Conservation (phyloP, 2,113 vertebrate genomes). For the Synchiropus splendidus region DNA sequence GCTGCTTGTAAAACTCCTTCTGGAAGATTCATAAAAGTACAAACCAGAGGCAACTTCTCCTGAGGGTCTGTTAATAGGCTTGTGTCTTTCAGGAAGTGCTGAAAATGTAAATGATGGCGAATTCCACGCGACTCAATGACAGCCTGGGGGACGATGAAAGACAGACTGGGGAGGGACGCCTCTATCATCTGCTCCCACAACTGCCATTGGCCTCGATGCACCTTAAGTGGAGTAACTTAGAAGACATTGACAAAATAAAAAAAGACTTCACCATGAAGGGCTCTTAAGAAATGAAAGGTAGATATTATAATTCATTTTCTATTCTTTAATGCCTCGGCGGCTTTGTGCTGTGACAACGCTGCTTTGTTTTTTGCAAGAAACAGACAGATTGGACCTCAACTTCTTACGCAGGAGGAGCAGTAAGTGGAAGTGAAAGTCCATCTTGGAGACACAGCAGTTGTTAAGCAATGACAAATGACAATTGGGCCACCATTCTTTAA, state of each 20-base stretch:
- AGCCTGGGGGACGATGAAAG: slow-evolving; percentile 35
- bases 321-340: slow-evolving; percentile 22
- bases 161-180: not conserved
- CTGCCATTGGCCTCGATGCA: slow-evolving; percentile 21
- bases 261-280: not conserved
- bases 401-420: too few relatives aligned
- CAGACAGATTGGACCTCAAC: too few relatives aligned
- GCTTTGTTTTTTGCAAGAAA: too few relatives aligned
- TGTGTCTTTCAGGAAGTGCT: slow-evolving; percentile 50
- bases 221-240: slow-evolving; percentile 7
- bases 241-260: slow-evolving; percentile 5
- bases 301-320: slow-evolving; percentile 21
- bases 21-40: slow-evolving; percentile 56
- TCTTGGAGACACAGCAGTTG: too few relatives aligned
- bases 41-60: slow-evolving; percentile 40
- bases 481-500: slow-evolving; percentile 24
- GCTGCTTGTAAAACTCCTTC: slow-evolving; percentile 46
- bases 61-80: slow-evolving; percentile 42
- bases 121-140: slow-evolving; percentile 43
- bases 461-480: slow-evolving; percentile 13
- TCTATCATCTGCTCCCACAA: slow-evolving; percentile 16
- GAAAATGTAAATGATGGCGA: slow-evolving; percentile 54
- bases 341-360: too few relatives aligned
- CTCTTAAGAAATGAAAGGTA: not conserved
- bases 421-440: slow-evolving; percentile 22